phyloP scores from a whole-genome alignment of 2,888 invertebrate species.

The Drosophila histrio region DNA sequence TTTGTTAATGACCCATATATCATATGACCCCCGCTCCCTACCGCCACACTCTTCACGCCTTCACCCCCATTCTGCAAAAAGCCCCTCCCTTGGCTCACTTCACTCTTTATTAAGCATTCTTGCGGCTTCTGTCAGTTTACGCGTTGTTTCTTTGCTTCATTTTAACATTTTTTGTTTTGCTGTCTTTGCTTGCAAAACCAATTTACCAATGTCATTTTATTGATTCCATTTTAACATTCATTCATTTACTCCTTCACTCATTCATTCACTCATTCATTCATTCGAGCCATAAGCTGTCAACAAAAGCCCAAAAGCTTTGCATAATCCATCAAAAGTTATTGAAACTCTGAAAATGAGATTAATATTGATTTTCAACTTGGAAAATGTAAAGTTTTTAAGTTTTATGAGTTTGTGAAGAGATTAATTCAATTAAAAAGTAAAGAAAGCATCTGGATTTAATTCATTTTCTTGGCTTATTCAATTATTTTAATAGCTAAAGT shows the following conservation, averaged over 20 bases:
- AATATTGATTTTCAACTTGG: neutral
- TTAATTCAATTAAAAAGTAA: neutral
- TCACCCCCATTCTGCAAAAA: neutral
- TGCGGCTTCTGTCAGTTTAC: conserved; percentile 57
- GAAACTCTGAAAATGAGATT: conserved; percentile 1
- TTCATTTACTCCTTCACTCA: neutral
- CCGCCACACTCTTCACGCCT: neutral
- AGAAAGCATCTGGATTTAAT: neutral
- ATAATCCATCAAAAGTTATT: conserved; percentile 35
- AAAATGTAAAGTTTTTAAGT: neutral
- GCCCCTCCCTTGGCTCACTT: too few species aligned
- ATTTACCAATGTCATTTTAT: conserved; percentile 68
- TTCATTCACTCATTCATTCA: neutral
- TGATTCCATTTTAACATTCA: conserved; percentile 59
- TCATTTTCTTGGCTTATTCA: neutral
- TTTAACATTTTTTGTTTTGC: conserved; percentile 35
- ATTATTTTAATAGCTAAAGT: neutral
- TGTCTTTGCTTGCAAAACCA: conserved; percentile 53
- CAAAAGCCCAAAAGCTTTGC: conserved; percentile 2
- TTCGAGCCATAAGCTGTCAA: conserved; percentile 27
- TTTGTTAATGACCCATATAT: conserved; percentile 81
- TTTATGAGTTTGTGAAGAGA: neutral
- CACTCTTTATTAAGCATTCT: conserved; percentile 49
- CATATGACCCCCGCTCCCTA: conserved; percentile 47
- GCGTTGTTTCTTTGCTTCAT: conserved; percentile 33